phyloP scores from a whole-genome alignment of 1,140 invertebrate genomes.

The Adelges cooleyi region DNA sequence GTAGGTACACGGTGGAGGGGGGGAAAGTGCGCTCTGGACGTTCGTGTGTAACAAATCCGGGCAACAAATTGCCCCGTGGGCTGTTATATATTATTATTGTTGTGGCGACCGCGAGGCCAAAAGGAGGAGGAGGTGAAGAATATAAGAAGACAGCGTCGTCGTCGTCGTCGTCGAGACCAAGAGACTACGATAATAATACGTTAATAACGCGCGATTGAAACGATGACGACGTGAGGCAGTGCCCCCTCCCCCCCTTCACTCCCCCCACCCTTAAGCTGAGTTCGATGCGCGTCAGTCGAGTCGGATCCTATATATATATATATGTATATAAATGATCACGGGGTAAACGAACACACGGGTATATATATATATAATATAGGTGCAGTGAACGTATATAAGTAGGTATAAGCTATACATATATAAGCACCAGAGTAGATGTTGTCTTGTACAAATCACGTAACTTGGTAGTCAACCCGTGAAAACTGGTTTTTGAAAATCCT shows the following conservation, averaged over 20 bases:
- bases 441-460: slow-evolving; percentile 29
- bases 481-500: slow-evolving; percentile 23
- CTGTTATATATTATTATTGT: too few species aligned
- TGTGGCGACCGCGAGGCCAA: neutral
- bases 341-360: slow-evolving; percentile 15
- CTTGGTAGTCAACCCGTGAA: slow-evolving; percentile 19
- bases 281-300: neutral
- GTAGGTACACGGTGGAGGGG: too few species aligned
- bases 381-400: too few species aligned
- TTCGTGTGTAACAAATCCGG: neutral
- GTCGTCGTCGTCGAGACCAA: too few species aligned
- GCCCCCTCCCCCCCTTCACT: too few species aligned
- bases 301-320: too few species aligned
- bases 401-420: neutral
- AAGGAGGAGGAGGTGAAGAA: neutral
- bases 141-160: too few species aligned
- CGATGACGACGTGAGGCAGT: too few species aligned
- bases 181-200: slow-evolving; percentile 13
- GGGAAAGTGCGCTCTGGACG: too few species aligned
- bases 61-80: neutral
- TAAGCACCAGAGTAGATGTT: neutral
- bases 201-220: slow-evolving; percentile 12
- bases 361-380: neutral
- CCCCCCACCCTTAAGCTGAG: too few species aligned
- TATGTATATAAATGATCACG: slow-evolving; percentile 5